These are phyloP conservation scores for Polietes domitor DNA, from an alignment of 2,888 invertebrate species.

Conservation along the genomic window DNA sequence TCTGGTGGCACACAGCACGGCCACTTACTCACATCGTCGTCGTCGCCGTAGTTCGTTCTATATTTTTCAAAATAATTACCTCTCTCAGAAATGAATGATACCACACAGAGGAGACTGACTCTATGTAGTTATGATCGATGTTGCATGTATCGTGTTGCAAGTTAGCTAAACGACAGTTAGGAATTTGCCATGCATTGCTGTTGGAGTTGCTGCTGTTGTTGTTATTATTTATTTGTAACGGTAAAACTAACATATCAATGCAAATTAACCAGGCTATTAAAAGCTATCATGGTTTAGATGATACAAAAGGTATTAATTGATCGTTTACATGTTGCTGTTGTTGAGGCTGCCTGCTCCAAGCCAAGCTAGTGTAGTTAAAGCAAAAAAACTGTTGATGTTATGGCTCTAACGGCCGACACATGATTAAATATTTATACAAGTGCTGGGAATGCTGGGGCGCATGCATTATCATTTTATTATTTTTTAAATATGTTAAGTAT, in stretches of 20 bases:
- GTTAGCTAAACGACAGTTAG: constrained; percentile 3
- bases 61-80: too few relatives aligned
- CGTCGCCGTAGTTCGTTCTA: background rate
- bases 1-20: too few relatives aligned
- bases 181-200: background rate
- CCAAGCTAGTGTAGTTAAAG: too few relatives aligned
- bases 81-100: too few relatives aligned
- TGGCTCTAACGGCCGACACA: too few relatives aligned
- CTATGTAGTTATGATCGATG: background rate
- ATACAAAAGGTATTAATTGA: constrained; percentile 44
- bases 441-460: too few relatives aligned
- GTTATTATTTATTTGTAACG: constrained; percentile 52
- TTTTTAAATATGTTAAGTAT: too few relatives aligned
- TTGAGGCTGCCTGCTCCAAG: background rate
- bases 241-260: constrained; percentile 56
- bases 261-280: constrained; percentile 49
- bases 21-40: background rate
- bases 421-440: too few relatives aligned
- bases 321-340: constrained; percentile 47
- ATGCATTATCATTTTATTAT: too few relatives aligned
- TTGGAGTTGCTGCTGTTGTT: background rate
- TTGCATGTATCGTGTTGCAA: background rate
- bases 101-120: too few relatives aligned
- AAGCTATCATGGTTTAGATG: background rate
- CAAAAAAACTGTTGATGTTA: too few relatives aligned